Conservation (phyloP, 1,140 invertebrate genomes). For the Pararge aegeria region DNA sequence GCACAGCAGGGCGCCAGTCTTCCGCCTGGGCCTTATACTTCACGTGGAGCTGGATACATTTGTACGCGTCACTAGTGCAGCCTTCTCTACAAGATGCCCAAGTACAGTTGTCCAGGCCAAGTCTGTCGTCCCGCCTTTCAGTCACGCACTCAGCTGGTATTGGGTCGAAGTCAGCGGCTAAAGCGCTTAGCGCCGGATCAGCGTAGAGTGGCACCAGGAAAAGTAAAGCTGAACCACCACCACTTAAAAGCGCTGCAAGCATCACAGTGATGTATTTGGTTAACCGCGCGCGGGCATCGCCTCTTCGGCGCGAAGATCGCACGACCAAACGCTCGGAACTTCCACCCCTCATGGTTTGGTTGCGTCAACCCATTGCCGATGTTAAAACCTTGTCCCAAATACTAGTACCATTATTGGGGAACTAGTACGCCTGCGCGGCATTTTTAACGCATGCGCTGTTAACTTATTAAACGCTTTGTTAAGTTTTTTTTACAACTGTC, state of each 20-base stretch:
- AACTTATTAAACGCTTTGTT: too few species aligned
- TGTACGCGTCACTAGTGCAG: conserved; percentile 92
- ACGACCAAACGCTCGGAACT: conserved; percentile 91
- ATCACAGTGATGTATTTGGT: conserved; percentile 90
- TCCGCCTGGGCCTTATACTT: conserved; percentile 81
- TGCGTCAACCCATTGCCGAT: conserved; percentile 68
- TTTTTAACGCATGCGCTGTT: conserved; percentile 23
- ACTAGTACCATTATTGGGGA: conserved; percentile 20
- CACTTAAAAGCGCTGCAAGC: conserved; percentile 88
- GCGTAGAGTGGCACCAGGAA: conserved; percentile 94
- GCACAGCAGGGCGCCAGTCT: conserved; percentile 69
- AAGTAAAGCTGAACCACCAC: conserved; percentile 89
- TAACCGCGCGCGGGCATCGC: conserved; percentile 84
- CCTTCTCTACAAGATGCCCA: conserved; percentile 94
- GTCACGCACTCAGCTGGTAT: conserved; percentile 89
- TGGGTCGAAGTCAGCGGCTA: conserved; percentile 90
- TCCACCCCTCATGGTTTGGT: conserved; percentile 86
- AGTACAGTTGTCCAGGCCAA: conserved; percentile 90
- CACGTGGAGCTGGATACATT: conserved; percentile 92
- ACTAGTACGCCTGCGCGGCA: conserved; percentile 44
- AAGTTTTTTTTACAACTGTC: too few species aligned
- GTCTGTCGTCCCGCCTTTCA: conserved; percentile 86
- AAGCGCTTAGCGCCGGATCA: conserved; percentile 92
- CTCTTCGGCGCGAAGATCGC: conserved; percentile 82
- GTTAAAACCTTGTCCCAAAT: conserved; percentile 51